Conservation (phyloP, 1,140 invertebrate species). For the Arion vulgaris region DNA sequence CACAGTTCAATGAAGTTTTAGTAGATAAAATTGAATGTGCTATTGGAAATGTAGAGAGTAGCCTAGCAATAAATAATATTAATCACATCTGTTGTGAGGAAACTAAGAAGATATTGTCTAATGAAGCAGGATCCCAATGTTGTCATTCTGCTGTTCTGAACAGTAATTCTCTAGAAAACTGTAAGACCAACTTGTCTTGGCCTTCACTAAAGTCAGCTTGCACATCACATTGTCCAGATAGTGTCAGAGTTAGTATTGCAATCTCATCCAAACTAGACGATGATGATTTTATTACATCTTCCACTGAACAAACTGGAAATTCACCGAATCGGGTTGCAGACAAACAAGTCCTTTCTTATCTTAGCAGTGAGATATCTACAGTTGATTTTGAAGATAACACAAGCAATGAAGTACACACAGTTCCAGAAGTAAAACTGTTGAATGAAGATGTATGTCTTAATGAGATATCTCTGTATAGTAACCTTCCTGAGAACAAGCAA, state of each 20-base stretch:
- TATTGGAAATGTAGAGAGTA: background rate
- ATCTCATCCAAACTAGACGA: background rate
- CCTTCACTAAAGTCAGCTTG: background rate
- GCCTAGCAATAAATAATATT: background rate
- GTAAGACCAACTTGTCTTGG: background rate
- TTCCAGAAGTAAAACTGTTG: background rate
- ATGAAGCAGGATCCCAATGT: background rate
- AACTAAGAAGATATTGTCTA: background rate
- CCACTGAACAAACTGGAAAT: background rate
- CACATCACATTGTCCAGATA: background rate
- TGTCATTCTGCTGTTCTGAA: background rate
- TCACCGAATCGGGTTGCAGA: background rate
- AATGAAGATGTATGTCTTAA: background rate
- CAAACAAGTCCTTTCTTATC: background rate
- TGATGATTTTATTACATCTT: background rate
- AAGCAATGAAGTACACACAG: background rate
- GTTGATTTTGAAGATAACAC: background rate
- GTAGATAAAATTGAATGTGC: background rate
- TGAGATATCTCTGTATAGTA: background rate
- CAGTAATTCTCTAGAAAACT: background rate
- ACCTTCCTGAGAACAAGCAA: background rate
- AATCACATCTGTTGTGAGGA: background rate
- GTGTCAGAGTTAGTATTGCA: background rate
- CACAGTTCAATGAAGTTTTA: background rate
- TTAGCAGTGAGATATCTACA: background rate